Evolutionary conservation across 2,113 vertebrate genomes (phyloP).

Genomic region (Sinocyclocheilus anophthalmus): DNA sequence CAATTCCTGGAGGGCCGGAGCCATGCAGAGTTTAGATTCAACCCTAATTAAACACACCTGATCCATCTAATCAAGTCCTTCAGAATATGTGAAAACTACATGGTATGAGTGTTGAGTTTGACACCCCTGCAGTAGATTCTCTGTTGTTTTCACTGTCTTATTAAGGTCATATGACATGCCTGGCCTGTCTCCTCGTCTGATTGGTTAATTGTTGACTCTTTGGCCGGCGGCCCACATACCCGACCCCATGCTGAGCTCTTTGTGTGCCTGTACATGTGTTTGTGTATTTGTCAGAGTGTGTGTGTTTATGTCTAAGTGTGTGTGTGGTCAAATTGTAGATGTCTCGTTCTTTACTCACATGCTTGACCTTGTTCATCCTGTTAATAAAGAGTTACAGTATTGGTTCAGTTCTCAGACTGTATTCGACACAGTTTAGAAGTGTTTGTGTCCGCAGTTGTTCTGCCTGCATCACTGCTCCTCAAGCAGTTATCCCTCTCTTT

Average conservation of each 20-base stretch:
- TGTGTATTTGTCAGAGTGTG: slow-evolving; percentile 31
- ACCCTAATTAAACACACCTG: too few species aligned
- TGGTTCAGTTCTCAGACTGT: not conserved
- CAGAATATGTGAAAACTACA: too few species aligned
- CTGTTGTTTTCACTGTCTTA: slow-evolving; percentile 17
- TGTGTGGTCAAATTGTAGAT: not conserved
- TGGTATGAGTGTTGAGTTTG: too few species aligned
- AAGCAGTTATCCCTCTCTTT: not conserved
- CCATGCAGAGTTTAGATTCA: too few species aligned
- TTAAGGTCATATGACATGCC: slow-evolving; percentile 36
- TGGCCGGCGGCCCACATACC: slow-evolving; percentile 59
- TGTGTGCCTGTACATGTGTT: slow-evolving; percentile 24
- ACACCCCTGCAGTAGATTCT: not conserved
- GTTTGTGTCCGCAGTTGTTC: not conserved
- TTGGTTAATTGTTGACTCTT: slow-evolving; percentile 62
- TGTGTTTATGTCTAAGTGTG: not conserved
- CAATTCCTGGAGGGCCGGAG: too few species aligned
- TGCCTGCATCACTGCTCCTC: not conserved
- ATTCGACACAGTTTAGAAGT: not conserved
- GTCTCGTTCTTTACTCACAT: not conserved
- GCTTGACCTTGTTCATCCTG: not conserved
- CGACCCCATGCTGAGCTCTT: slow-evolving; percentile 62
- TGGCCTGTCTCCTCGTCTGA: slow-evolving; percentile 39
- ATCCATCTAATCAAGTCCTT: too few species aligned
- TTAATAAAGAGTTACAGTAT: not conserved